Evolutionary conservation across 2,888 invertebrate species (phyloP).

Genomic region (Dryocosmus kuriphilus): DNA sequence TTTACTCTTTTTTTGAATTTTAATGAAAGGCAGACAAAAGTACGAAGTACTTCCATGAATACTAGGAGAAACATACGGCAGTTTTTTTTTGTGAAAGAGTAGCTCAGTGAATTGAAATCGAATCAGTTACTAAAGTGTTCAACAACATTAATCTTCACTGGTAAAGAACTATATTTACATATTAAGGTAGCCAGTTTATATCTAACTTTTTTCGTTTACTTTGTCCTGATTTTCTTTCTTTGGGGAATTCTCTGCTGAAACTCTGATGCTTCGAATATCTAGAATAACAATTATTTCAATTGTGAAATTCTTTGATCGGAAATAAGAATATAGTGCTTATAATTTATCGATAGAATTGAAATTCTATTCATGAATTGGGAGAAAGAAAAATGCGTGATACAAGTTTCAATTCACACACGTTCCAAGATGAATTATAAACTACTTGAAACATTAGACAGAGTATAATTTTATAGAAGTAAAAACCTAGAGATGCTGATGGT

Average conservation of each 20-base stretch:
- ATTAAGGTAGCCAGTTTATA: neutral
- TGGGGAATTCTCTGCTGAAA: neutral
- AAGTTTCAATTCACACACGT: too few species aligned
- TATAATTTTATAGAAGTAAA: neutral
- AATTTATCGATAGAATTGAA: too few species aligned
- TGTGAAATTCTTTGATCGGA: neutral
- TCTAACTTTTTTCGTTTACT: neutral
- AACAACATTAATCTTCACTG: neutral
- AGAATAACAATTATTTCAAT: neutral
- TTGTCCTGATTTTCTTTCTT: neutral
- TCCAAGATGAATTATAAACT: neutral
- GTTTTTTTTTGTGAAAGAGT: too few species aligned
- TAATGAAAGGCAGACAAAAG: neutral
- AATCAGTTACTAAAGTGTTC: neutral
- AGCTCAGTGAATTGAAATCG: neutral
- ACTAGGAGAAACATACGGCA: neutral
- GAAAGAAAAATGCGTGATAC: too few species aligned
- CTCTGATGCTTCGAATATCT: constrained; percentile 1
- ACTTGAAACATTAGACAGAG: neutral
- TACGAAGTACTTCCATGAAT: neutral
- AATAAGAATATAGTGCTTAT: too few species aligned
- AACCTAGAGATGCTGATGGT: constrained; percentile 80
- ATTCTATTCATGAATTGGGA: too few species aligned
- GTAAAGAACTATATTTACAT: neutral
- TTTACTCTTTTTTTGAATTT: neutral